Evolutionary conservation across 2,797 vertebrate genomes (phyloP), one percentile per base, ranked within the genome.

Genomic region (Tragopan temminckii): DNA sequence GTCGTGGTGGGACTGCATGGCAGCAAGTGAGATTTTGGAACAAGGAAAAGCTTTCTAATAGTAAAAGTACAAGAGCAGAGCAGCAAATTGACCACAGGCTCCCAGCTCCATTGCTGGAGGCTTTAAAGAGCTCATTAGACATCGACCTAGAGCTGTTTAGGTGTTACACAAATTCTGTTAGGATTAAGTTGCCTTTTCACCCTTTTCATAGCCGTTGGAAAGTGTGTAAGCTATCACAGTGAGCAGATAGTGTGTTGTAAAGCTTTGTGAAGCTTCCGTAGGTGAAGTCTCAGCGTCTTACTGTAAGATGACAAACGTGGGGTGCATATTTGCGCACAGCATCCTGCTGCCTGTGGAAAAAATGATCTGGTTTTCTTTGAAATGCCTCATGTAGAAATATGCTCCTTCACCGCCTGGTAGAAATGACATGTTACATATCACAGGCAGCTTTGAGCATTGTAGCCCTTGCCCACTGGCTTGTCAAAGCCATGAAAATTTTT

Each of bases 291-390:
- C 24, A 75, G 83, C 2, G 2, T 20, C 69, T 88, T 85, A 70
- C 35, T 81, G 40, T 58, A 83, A 85, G 72, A 61, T 46, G 16
- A 11, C 62, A 66, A 84, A 62, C 19, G 20, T 14, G 69, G 53
- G 45, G 45, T 80, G 64, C 61, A 25, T 69, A 90, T 86, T 64
- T 94, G 38, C 5, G 2, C 62, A 25, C 55, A 67, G 57, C 36
- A 70, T 86, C 48, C 71, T 91, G 71, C 66, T 62, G 79, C 58
- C 52, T 3, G 1, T 70, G 61, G 82, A 91, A 84, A 36, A 85
- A 90, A 70, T 79, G 11, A 86, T 52, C 63, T 42, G 64, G 21
- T 72, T 92, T 93, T 87, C 78, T 87, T 90, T 92, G 52, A 89
- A 94, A 84, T 69, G 33, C 19, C 76, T 89, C 10, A 53, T 0